Evolutionary conservation across 2,888 invertebrate genomes (phyloP).

Genomic region (Catocala nupta): DNA sequence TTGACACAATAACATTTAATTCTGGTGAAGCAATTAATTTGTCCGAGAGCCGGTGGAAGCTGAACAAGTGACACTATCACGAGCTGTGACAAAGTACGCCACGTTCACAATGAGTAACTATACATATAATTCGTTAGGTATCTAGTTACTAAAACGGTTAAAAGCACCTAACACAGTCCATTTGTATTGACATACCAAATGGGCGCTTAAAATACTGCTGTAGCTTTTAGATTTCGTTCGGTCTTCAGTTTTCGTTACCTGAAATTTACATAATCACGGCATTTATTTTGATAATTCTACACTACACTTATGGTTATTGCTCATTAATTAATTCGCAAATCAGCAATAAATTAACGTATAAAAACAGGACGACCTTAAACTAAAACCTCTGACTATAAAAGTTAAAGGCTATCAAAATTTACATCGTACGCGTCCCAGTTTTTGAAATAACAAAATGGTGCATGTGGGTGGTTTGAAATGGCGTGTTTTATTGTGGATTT

Average conservation of each 20-base stretch:
- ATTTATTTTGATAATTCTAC: conserved; percentile 38
- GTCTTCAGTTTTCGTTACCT: conserved; percentile 15
- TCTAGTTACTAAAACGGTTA: conserved; percentile 27
- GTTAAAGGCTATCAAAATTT: conserved; percentile 81
- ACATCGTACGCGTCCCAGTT: conserved; percentile 80
- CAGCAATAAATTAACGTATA: conserved; percentile 59
- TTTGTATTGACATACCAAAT: background rate
- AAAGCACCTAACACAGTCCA: conserved; percentile 1
- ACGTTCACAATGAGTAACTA: conserved; percentile 40
- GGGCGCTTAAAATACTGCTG: too few species aligned
- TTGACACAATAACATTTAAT: conserved; percentile 85
- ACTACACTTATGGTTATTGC: conserved; percentile 58
- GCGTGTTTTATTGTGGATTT: conserved; percentile 67
- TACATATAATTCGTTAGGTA: conserved; percentile 18
- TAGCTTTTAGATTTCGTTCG: too few species aligned
- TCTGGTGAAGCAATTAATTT: conserved; percentile 77
- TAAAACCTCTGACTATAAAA: conserved; percentile 77
- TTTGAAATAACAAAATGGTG: conserved; percentile 73
- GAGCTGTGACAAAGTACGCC: conserved; percentile 67
- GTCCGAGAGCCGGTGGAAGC: conserved; percentile 64
- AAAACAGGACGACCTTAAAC: conserved; percentile 78
- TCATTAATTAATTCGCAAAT: conserved; percentile 68
- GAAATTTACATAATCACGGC: conserved; percentile 25
- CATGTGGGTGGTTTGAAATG: conserved; percentile 73
- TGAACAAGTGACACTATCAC: conserved; percentile 69